These are phyloP conservation scores for Phymatocera aterrima DNA, from an alignment of 2,888 invertebrate species.

Conservation along the genomic window DNA sequence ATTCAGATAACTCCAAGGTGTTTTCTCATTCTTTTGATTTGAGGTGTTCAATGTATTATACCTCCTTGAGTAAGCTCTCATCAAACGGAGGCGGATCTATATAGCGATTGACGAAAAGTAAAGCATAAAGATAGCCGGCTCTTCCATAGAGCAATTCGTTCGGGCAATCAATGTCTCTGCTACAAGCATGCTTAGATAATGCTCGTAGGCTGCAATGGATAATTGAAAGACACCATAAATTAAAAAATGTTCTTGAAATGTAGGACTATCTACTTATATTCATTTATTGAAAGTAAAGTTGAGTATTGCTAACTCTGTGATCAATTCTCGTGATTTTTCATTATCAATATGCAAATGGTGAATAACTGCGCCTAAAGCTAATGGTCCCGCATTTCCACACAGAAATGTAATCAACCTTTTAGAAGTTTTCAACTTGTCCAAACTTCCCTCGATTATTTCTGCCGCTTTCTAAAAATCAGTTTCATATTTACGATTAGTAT, in stretches of 20 bases:
- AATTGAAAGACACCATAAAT: background rate
- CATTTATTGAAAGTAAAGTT: constrained; percentile 7
- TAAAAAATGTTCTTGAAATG: too few species aligned
- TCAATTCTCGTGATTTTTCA: constrained; percentile 76
- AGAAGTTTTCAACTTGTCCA: constrained; percentile 73
- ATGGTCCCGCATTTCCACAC: constrained; percentile 82
- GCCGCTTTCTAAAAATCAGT: constrained; percentile 71
- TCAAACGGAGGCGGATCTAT: constrained; percentile 80
- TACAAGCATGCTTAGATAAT: constrained; percentile 77
- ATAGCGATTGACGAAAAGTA: constrained; percentile 85
- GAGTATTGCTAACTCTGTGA: constrained; percentile 75
- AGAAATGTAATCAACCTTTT: constrained; percentile 80
- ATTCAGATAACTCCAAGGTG: background rate
- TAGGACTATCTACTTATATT: too few species aligned
- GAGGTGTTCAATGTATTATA: constrained; percentile 48
- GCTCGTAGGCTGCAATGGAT: constrained; percentile 76
- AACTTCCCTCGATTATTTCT: constrained; percentile 73
- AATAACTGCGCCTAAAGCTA: constrained; percentile 80
- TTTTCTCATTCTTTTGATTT: background rate
- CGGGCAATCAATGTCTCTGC: constrained; percentile 77
- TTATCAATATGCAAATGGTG: constrained; percentile 77
- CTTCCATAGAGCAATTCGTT: constrained; percentile 93
- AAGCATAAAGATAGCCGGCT: constrained; percentile 87
- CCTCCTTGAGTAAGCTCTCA: constrained; percentile 70
- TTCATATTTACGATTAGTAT: background rate